A percentile compares a stretch with the other conserved stretches of the same genome.
These are phyloP conservation scores for Equus quagga DNA, from an alignment of 2,113 vertebrate genomes.

Conservation along the genomic window DNA sequence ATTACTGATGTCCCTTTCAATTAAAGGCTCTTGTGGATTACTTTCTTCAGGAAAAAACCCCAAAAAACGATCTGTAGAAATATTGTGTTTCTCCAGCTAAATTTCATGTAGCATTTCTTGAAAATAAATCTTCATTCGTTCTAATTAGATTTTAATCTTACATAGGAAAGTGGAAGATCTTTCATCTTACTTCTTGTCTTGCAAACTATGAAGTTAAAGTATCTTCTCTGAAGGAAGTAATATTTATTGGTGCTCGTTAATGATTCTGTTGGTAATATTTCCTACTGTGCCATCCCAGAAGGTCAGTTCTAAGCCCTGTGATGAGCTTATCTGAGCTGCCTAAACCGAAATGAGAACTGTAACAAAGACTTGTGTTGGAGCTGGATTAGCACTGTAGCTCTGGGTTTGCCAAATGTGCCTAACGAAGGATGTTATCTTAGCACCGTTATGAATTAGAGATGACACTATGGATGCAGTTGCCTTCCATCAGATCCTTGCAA, in stretches of 20 bases:
- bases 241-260: neutral
- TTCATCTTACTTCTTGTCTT: constrained; percentile 51
- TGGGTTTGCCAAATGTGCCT: constrained; percentile 52
- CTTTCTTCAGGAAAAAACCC: neutral
- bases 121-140: neutral
- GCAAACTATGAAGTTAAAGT: neutral
- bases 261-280: neutral
- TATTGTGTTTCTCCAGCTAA: neutral
- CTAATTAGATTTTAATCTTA: constrained; percentile 25
- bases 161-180: neutral
- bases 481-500: neutral
- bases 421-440: constrained; percentile 47
- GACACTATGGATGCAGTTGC: neutral
- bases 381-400: constrained; percentile 36
- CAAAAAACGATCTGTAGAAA: neutral
- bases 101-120: constrained; percentile 29
- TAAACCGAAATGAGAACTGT: constrained; percentile 62
- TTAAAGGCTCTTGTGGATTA: constrained; percentile 42
- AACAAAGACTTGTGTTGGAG: constrained; percentile 64
- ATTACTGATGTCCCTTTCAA: constrained; percentile 26
- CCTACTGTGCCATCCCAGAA: constrained; percentile 52
- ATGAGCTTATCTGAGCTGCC: constrained; percentile 64
- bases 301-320: neutral
- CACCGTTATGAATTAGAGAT: constrained; percentile 39
- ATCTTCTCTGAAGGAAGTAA: constrained; percentile 21